Conservation (phyloP, 2,888 invertebrate genomes). For the Aplocera efformata region DNA sequence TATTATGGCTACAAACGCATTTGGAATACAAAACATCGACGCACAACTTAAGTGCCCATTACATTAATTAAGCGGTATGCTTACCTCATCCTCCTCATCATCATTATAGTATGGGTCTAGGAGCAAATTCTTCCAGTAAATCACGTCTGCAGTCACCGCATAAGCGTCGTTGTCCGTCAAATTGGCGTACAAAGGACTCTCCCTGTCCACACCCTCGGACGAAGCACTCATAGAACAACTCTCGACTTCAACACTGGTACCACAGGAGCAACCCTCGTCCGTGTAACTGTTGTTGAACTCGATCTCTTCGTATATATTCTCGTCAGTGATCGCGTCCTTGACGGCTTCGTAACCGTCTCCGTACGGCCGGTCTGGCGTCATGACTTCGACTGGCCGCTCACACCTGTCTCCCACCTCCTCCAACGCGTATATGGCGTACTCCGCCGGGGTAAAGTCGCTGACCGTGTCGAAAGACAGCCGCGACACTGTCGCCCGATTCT, state of each 20-base stretch:
- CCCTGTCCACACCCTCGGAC: slow-evolving; percentile 63
- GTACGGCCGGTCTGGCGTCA: slow-evolving; percentile 69
- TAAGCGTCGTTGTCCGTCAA: slow-evolving; percentile 71
- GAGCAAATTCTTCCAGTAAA: slow-evolving; percentile 76
- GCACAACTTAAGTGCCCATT: slow-evolving; percentile 12
- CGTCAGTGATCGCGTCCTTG: slow-evolving; percentile 68
- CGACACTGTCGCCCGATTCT: slow-evolving; percentile 61
- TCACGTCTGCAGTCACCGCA: slow-evolving; percentile 72
- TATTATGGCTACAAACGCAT: slow-evolving; percentile 10
- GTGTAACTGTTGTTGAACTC: slow-evolving; percentile 65
- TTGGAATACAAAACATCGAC: slow-evolving; percentile 13
- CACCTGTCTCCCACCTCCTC: slow-evolving; percentile 75
- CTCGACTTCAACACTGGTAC: slow-evolving; percentile 72
- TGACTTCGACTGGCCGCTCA: slow-evolving; percentile 56
- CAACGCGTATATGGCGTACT: slow-evolving; percentile 63
- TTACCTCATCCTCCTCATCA: slow-evolving; percentile 78
- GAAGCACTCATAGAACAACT: slow-evolving; percentile 71
- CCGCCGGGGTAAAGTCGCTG: slow-evolving; percentile 56
- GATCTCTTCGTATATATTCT: slow-evolving; percentile 75
- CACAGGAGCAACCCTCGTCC: slow-evolving; percentile 71
- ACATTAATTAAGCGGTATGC: slow-evolving; percentile 27
- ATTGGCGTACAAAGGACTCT: slow-evolving; percentile 72
- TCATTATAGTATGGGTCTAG: slow-evolving; percentile 74
- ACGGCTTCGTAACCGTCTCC: slow-evolving; percentile 74
- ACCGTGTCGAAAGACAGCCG: slow-evolving; percentile 66